Base-by-base conservation (phyloP, 2,797 vertebrate genomes). In the Sandelia bainsii region DNA sequence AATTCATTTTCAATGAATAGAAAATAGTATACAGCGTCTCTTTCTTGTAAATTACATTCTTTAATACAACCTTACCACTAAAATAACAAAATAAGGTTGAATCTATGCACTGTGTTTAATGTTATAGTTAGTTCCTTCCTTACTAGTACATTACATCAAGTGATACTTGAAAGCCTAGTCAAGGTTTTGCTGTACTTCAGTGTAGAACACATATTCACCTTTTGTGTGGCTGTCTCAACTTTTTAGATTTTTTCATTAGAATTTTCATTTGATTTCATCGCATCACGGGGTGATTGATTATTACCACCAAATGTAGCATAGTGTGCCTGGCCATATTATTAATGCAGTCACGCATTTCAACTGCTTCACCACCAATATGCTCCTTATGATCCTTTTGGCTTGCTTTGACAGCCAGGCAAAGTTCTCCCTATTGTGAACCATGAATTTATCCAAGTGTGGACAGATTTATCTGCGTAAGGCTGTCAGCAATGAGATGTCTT, bases 11-110 rank as follows among this genome's bases (percentile, higher is more conserved):
- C n/a, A 32, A 12, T 20, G 37, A 23, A 32, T 12, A 42, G 23
- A 5, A 60, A 34, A 1, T 13, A 4, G 8, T n/a, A 54, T 62
- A 58, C n/a, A 23, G 27, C 14, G 20, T 54, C 12, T 37, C 22
- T 37, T 34, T 54, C 12, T 56, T 67, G 13, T 50, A 69, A 72
- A 58, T 23, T 17, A 37, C 8, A 19, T 27, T 37, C 34, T 54
- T 25, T 25, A n/a, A 7, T 12, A 48, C 6, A 45, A 57, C 42
- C 37, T 45, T 11, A n/a, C 12, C 27, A 45, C 3, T 50, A 5
- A 65, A 48, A 51, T 57, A 61, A 65, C 29, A 23, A 71, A 71
- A 54, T 11, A 19, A 19, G 19, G 39, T 5, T 25, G 10, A 13
- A n/a, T 46, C 10, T 8, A 51, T 23, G 48, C 20, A n/a, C 17